These are phyloP conservation scores for Baccha elongata DNA, from an alignment of 2,888 invertebrate genomes.

Conservation along the genomic window DNA sequence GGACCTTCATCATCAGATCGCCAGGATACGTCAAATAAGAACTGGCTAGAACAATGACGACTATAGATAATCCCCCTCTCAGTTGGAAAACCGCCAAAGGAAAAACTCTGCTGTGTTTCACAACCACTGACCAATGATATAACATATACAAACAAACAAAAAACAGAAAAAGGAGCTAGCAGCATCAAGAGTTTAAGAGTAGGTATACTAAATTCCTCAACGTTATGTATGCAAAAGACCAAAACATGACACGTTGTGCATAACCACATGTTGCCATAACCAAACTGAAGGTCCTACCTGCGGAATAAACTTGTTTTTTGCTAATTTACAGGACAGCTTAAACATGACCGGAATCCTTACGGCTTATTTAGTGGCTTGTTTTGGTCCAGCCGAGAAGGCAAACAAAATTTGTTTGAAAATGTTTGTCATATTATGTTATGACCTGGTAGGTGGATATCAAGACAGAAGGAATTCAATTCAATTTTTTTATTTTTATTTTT, in stretches of 20 bases:
- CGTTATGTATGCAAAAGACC: constrained; percentile 58
- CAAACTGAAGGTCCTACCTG: constrained; percentile 51
- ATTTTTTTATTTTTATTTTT: too few relatives aligned
- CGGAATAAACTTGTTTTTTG: constrained; percentile 68
- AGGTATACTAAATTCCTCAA: constrained; percentile 40
- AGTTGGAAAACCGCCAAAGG: constrained; percentile 63
- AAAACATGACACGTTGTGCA: constrained; percentile 67
- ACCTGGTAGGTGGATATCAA: constrained; percentile 4
- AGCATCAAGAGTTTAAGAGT: constrained; percentile 4
- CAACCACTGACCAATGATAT: too few relatives aligned
- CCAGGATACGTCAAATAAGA: constrained; percentile 41
- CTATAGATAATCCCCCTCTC: constrained; percentile 23
- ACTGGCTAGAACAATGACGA: not conserved
- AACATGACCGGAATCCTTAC: constrained; percentile 69
- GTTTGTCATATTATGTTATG: constrained; percentile 60
- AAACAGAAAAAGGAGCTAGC: constrained; percentile 9
- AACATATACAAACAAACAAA: not conserved
- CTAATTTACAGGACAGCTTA: constrained; percentile 73
- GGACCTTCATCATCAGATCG: constrained; percentile 49
- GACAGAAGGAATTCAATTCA: too few relatives aligned
- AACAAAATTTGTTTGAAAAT: constrained; percentile 58
- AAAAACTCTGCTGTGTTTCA: constrained; percentile 21
- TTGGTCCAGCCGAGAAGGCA: constrained; percentile 51
- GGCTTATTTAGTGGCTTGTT: constrained; percentile 73
- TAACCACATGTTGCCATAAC: constrained; percentile 60